Conservation (phyloP, 2,888 invertebrate genomes). For the Cheilosia urbana region DNA sequence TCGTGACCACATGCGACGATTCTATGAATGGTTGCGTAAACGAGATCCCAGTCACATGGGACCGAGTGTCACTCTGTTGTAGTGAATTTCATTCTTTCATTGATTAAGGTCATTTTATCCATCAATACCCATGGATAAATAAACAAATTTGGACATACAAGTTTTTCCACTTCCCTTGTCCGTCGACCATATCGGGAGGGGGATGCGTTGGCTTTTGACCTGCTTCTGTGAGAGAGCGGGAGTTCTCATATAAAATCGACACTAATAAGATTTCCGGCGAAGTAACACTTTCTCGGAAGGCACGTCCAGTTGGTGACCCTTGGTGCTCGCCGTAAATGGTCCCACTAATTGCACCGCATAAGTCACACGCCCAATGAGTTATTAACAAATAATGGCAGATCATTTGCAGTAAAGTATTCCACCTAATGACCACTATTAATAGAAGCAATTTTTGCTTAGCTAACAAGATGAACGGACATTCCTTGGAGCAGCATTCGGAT, state of each 20-base stretch:
- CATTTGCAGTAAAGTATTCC: conserved; percentile 79
- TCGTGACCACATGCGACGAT: conserved; percentile 63
- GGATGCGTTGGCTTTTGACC: conserved; percentile 17
- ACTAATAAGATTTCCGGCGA: conserved; percentile 55
- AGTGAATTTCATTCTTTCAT: conserved; percentile 76
- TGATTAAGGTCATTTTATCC: conserved; percentile 82
- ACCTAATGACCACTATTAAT: conserved; percentile 83
- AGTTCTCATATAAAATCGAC: conserved; percentile 5
- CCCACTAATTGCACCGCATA: conserved; percentile 76
- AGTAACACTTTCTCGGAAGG: conserved; percentile 48
- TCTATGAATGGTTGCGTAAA: conserved; percentile 63
- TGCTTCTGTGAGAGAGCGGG: conserved; percentile 24
- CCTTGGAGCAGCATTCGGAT: conserved; percentile 39
- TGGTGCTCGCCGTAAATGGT: conserved; percentile 56
- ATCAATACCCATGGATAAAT: conserved; percentile 78
- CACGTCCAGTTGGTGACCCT: conserved; percentile 41
- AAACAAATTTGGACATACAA: conserved; percentile 72
- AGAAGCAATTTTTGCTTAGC: conserved; percentile 80
- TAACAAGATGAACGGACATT: conserved; percentile 70
- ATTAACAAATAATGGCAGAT: conserved; percentile 83
- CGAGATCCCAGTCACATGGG: conserved; percentile 78
- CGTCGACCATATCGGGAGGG: background rate
- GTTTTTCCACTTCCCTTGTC: conserved; percentile 51
- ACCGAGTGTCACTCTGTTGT: conserved; percentile 78
- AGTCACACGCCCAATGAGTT: conserved; percentile 77